These are phyloP conservation scores for Hydropotes inermis DNA, from an alignment of 2,113 vertebrate species.

Conservation along the genomic window DNA sequence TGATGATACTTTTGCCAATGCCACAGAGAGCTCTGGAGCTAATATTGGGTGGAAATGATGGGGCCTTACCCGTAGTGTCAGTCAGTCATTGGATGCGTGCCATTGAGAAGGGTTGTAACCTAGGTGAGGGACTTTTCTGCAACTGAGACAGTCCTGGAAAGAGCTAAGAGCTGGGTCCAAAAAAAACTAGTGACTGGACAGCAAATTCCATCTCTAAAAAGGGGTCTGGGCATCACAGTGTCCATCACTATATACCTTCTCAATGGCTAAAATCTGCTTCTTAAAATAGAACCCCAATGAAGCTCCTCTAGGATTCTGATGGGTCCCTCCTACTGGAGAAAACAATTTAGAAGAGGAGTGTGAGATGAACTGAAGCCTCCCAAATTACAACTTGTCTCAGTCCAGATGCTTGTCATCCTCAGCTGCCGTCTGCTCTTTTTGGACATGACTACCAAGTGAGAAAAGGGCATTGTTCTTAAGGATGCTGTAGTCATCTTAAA, in stretches of 20 bases:
- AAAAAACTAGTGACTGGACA: neutral
- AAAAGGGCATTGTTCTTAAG: neutral
- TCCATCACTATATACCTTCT: neutral
- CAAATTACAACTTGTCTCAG: neutral
- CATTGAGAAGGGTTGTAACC: neutral
- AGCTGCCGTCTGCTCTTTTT: neutral
- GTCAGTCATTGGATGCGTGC: neutral
- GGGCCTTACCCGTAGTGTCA: neutral
- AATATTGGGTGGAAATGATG: neutral
- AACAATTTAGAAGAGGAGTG: neutral
- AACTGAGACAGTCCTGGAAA: neutral
- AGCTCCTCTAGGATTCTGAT: neutral
- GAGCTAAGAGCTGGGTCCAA: neutral
- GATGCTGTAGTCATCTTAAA: neutral
- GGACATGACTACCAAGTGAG: neutral
- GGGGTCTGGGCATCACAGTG: neutral
- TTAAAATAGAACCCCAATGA: neutral
- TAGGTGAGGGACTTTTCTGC: neutral
- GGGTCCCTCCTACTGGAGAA: neutral
- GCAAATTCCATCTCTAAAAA: neutral
- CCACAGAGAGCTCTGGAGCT: neutral
- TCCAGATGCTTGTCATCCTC: neutral
- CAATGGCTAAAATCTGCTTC: neutral
- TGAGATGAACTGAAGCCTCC: neutral
- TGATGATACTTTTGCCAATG: neutral